Base-by-base conservation (phyloP, 2,113 vertebrate genomes). In the Calidris pygmaea region DNA sequence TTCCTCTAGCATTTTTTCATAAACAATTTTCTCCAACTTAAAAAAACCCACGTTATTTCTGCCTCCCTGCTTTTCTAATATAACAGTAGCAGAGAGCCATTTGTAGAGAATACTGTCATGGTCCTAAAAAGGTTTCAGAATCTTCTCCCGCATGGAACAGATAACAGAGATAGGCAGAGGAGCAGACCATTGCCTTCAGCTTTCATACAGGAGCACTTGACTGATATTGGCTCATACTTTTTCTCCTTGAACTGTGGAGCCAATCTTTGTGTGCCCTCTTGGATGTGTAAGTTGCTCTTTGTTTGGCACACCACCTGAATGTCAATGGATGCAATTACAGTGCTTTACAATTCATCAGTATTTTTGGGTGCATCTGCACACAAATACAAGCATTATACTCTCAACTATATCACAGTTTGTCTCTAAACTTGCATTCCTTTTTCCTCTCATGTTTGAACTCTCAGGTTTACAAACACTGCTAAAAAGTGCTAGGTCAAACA, bases 381-480 rank as follows among this genome's bases (percentile, higher is more conserved):
- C 18, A 9, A 72, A 59, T 7, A 39, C 12, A 9, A 65, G n/a
- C 34, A 7, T 71, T 91, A 34, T 32, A 30, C 80, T 93, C 41
- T 53, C 47, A 91, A 37, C 65, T 70, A 15, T 56, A 30, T 35
- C 35, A 20, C 4, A 3, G 9, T 70, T 79, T 76, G 73, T 86
- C 81, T 82, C 72, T 50, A 77, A 85, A 55, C 72, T 85, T 37
- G 23, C 52, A 47, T 58, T 93, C 34, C 16, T 85, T 75, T 72
- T 71, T 17, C 74, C 47, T 85, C 62, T 85, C 2, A 1, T 34
- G 52, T 60, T 90, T 92, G 92, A 92, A 29, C 84, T 84, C 63
- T 59, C 73, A 58, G 74, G 70, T 89, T 76, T 90, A 89, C 79
- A 95, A 94, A 87, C 74, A 67, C 73, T 86, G 58, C 59, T 83